Evolutionary conservation across 2,113 vertebrate species (phyloP).

Genomic region (Osmerus mordax): DNA sequence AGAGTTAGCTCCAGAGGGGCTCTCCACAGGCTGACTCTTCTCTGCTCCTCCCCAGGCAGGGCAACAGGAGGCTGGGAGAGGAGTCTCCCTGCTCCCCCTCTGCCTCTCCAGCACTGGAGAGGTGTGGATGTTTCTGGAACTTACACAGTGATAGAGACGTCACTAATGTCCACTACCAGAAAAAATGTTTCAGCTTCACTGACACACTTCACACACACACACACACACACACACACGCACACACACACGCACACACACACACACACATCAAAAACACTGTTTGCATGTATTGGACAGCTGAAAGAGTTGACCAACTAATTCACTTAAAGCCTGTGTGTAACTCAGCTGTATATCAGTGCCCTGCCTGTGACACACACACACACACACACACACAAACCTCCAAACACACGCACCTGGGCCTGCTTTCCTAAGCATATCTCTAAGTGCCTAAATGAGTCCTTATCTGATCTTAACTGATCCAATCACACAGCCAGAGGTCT

Average conservation of each 20-base stretch:
- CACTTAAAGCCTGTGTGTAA: too few species aligned
- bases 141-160: too few species aligned
- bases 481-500: constrained; percentile 45
- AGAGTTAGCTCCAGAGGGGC: constrained; percentile 24
- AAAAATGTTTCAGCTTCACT: constrained; percentile 15
- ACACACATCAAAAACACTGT: not conserved
- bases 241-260: constrained; percentile 28
- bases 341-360: too few species aligned
- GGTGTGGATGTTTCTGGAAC: too few species aligned
- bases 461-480: constrained; percentile 65
- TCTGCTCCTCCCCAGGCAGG: constrained; percentile 7
- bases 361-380: not conserved
- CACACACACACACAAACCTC: constrained; percentile 10
- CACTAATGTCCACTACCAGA: too few species aligned
- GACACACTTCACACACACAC: constrained; percentile 30
- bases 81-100: not conserved
- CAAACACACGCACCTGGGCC: not conserved
- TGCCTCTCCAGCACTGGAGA: too few species aligned
- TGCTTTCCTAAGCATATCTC: constrained; percentile 1
- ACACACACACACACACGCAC: constrained; percentile 10
- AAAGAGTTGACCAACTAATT: too few species aligned
- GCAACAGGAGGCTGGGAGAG: not conserved
- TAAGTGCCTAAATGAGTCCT: constrained; percentile 43
- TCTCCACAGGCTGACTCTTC: too few species aligned
- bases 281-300: not conserved